These are phyloP conservation scores for Equus przewalskii DNA, from an alignment of 2,113 vertebrate genomes.

Conservation along the genomic window DNA sequence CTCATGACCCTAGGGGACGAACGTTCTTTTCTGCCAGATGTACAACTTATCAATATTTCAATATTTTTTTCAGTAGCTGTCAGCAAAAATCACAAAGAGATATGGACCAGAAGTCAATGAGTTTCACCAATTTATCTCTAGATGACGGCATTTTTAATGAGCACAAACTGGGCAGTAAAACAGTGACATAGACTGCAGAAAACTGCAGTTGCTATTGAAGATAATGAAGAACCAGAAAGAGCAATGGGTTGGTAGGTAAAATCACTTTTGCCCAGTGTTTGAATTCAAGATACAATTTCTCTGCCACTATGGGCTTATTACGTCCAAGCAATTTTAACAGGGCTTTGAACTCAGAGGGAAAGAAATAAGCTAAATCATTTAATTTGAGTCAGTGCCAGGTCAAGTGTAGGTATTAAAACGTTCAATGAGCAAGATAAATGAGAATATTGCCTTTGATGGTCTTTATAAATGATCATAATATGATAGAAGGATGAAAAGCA, in stretches of 20 bases:
- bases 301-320: background rate
- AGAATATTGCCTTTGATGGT: conserved; percentile 40
- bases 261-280: background rate
- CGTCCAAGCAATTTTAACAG: background rate
- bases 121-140: background rate
- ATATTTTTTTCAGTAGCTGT: background rate
- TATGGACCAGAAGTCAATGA: background rate
- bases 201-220: background rate
- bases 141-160: background rate
- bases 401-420: background rate
- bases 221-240: background rate
- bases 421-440: conserved; percentile 42
- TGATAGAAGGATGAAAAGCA: background rate
- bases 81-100: background rate
- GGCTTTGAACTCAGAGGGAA: background rate
- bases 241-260: background rate
- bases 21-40: background rate
- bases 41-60: background rate
- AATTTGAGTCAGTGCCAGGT: background rate
- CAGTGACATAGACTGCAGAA: background rate
- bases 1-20: background rate
- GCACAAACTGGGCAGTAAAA: background rate
- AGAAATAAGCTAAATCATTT: conserved; percentile 1
- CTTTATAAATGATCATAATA: background rate
- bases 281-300: background rate